Base-by-base conservation (phyloP, 2,888 invertebrate genomes). In the Limnephilus auricula region DNA sequence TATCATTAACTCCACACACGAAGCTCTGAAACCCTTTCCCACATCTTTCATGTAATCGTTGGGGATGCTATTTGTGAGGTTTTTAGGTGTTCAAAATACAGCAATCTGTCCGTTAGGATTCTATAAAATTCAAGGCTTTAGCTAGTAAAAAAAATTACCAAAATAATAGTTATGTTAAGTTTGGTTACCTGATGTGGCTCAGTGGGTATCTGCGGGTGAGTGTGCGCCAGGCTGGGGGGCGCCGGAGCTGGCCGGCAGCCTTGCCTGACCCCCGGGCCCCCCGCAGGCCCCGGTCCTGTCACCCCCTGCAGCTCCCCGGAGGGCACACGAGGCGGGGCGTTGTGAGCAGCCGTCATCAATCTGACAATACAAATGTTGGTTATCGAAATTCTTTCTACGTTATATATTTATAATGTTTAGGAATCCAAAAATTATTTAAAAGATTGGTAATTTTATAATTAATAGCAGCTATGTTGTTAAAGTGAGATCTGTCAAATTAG, bases 311-410 rank as follows among this genome's bases (percentile, higher is more conserved):
- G 85, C 88, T 91, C 93, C 83, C 90, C 92, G 37, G 83, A 94
- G 12, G 95, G 94, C 10, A 96, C 95, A 93, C 96, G 96, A 88
- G 96, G 94, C 5, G 96, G 96, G 1, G 97, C 97, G 93, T 97
- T 97, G 94, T 98, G 98, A 93, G 98, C 98, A 9, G 98, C 98
- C 1, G 98, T 98, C 98, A 98, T 98, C 94, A 98, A 95, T 93
- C 98, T 97, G 93, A 93, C 94, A 93, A 40, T 15, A 80, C 25
- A 65, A 65, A 6, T 9, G 6, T 65, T 65, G 25, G n/a, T 65
- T 37, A 45, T 45, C 30, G 50, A 86, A 50, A 45, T 86, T n/a
- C 0, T 86, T 18, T 18, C 50, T 18, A 45, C 3, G 15, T 2
- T 3, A 45, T 2, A 0, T 45, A 3, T 45, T 15, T 45, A 13